Conservation (phyloP, 1,140 invertebrate genomes). For the Atopsyche davidsoni region DNA sequence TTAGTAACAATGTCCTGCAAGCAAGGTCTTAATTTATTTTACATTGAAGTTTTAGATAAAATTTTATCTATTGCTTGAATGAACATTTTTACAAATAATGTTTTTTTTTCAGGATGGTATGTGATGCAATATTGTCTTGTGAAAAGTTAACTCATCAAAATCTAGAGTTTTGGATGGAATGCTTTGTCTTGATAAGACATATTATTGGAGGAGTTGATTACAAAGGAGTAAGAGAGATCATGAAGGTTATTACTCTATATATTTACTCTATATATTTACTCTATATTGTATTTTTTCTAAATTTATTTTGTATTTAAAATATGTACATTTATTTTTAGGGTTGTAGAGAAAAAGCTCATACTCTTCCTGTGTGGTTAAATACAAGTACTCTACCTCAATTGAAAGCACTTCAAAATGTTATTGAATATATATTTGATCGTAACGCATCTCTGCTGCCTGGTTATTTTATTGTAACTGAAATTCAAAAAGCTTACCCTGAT, state of each 20-base stretch:
- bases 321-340: conserved; percentile 50
- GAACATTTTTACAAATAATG: not conserved
- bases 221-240: conserved; percentile 87
- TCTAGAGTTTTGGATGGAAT: conserved; percentile 80
- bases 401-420: conserved; percentile 70
- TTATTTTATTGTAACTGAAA: conserved; percentile 92
- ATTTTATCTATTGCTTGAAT: not conserved
- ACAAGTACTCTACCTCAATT: conserved; percentile 74
- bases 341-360: conserved; percentile 81
- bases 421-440: conserved; percentile 86
- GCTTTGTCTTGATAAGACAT: conserved; percentile 77
- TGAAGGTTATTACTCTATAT: conserved; percentile 59
- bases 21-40: conserved; percentile 47
- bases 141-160: conserved; percentile 73
- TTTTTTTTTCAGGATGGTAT: conserved; percentile 61
- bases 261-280: not conserved
- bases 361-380: conserved; percentile 68
- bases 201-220: conserved; percentile 90
- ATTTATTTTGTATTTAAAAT: too few species aligned
- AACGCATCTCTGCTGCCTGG: conserved; percentile 87
- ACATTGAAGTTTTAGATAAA: not conserved
- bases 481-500: conserved; percentile 81
- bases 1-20: conserved; percentile 58
- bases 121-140: conserved; percentile 74
- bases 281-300: conserved; percentile 1